A percentile compares a stretch with the other conserved stretches of the same genome.
Conservation (phyloP, 1,140 invertebrate species). For the Cryptotermes secundus region DNA sequence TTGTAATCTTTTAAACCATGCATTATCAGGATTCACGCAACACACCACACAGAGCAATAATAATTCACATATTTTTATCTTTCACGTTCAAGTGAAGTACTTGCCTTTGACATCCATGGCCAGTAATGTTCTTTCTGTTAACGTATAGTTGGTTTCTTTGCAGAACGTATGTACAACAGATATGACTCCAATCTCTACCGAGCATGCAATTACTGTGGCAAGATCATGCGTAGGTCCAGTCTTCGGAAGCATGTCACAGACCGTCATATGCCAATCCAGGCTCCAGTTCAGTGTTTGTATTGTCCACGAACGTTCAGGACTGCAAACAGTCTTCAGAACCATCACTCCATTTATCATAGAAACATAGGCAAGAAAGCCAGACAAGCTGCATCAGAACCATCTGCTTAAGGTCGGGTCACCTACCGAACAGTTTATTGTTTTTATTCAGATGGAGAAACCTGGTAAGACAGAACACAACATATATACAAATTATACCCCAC, state of each 20-base stretch:
- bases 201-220: constrained; percentile 51
- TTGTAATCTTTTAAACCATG: no score
- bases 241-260: constrained; percentile 51
- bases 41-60: no score
- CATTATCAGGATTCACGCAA: no score
- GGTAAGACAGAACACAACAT: no score
- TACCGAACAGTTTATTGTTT: not conserved
- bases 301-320: constrained; percentile 54
- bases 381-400: not conserved
- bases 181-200: constrained; percentile 33
- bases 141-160: not conserved
- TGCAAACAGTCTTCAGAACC: constrained; percentile 53
- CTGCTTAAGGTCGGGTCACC: not conserved
- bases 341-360: constrained; percentile 54
- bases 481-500: no score
- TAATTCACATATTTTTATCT: not conserved
- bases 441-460: no score
- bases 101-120: no score
- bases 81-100: not conserved
- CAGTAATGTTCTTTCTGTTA: not conserved
- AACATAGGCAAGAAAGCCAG: not conserved
- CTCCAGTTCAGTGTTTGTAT: constrained; percentile 48
- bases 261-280: constrained; percentile 51
- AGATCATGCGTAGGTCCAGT: constrained; percentile 52
- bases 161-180: not conserved